These are phyloP conservation scores for Cetoscarus ocellatus DNA, from an alignment of 2,797 vertebrate genomes.

Conservation along the genomic window DNA sequence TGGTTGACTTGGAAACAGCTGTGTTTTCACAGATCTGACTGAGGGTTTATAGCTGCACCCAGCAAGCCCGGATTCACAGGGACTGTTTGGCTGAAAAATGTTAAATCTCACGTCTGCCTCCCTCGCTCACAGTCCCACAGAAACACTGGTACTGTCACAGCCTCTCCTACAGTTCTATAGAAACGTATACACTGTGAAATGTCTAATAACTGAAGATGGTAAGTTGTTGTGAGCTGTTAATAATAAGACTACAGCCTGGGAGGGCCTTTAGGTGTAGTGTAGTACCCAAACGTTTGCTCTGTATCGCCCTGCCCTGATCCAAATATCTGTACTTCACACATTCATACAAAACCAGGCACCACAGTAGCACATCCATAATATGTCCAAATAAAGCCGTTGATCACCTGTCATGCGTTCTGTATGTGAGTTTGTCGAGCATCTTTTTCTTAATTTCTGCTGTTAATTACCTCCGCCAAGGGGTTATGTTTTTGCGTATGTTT, in stretches of 20 bases:
- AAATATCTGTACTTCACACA: background rate
- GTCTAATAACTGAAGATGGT: slow-evolving; percentile 13
- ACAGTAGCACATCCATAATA: background rate
- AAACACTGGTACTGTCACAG: slow-evolving; percentile 49
- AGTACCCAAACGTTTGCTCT: background rate
- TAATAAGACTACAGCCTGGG: slow-evolving; percentile 21
- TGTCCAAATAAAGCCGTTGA: background rate
- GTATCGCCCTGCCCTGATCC: background rate
- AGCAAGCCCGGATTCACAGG: slow-evolving; percentile 64
- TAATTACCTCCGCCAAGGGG: too few relatives aligned
- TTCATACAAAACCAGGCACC: background rate
- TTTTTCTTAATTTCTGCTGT: too few relatives aligned
- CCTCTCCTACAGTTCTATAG: slow-evolving; percentile 34
- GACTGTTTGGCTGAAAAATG: slow-evolving; percentile 71
- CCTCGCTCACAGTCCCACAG: slow-evolving; percentile 27
- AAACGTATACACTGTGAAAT: slow-evolving; percentile 7
- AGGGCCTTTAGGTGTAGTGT: slow-evolving; percentile 1
- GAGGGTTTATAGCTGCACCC: slow-evolving; percentile 70
- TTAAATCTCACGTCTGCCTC: slow-evolving; percentile 66
- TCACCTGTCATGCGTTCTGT: too few relatives aligned
- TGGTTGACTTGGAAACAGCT: slow-evolving; percentile 84
- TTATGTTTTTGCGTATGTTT: too few relatives aligned
- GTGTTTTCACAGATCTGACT: slow-evolving; percentile 80
- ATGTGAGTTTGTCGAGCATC: too few relatives aligned
- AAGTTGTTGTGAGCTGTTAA: slow-evolving; percentile 10